Conservation (phyloP, 2,888 invertebrate species). For the Dichetophora obliterata region DNA sequence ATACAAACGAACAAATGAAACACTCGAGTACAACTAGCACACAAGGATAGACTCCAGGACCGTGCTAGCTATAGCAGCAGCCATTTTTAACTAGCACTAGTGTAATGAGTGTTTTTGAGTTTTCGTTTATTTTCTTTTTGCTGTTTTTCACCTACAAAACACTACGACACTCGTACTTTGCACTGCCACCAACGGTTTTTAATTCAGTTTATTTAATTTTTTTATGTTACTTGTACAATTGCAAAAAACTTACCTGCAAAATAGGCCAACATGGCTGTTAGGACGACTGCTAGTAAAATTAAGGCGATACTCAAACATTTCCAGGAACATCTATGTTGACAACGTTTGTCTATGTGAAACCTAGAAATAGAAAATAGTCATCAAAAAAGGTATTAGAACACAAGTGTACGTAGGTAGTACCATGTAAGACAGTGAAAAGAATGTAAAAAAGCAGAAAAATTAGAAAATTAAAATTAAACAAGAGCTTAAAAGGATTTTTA, state of each 20-base stretch:
- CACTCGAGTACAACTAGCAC: background rate
- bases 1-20: background rate
- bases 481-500: constrained; percentile 17
- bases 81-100: background rate
- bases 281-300: constrained; percentile 89
- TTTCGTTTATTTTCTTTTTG: background rate
- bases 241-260: constrained; percentile 85
- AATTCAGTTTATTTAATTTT: too few species aligned
- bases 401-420: too few species aligned
- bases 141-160: background rate
- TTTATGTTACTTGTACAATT: background rate
- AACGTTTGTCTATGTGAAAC: constrained; percentile 94
- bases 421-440: constrained; percentile 14
- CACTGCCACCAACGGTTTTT: too few species aligned
- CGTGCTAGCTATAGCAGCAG: background rate
- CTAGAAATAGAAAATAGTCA: constrained; percentile 55
- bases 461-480: constrained; percentile 34
- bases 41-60: background rate
- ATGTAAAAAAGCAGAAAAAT: background rate
- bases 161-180: background rate
- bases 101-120: too few species aligned
- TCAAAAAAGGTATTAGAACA: constrained; percentile 1
- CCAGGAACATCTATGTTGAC: constrained; percentile 96
- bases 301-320: constrained; percentile 95
- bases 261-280: constrained; percentile 94